Conservation (phyloP, 2,113 vertebrate species). For the Ageneiosus marmoratus region DNA sequence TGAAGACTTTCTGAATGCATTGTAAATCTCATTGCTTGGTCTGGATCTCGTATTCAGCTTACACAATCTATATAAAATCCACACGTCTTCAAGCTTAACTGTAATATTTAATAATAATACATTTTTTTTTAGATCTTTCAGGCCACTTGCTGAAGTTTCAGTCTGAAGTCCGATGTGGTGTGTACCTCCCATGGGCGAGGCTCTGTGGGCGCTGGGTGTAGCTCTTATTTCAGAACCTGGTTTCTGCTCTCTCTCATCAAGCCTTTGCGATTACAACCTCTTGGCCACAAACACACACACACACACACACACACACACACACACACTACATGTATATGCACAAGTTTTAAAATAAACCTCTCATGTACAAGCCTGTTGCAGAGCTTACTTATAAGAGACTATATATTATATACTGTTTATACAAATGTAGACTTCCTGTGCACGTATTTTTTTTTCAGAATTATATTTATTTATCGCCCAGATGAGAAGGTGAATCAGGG, state of each 20-base stretch:
- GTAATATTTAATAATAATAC: neutral
- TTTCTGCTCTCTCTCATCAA: slow-evolving; percentile 43
- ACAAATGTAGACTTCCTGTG: no score
- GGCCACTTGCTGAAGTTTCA: neutral
- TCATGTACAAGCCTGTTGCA: no score
- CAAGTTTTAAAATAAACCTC: neutral
- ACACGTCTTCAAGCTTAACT: neutral
- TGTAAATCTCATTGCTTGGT: neutral
- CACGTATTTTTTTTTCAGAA: no score
- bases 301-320: slow-evolving; percentile 20
- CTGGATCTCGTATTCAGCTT: neutral
- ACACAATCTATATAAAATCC: neutral
- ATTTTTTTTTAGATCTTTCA: neutral
- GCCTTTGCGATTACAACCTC: slow-evolving; percentile 19
- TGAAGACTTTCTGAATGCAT: no score
- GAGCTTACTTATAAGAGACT: no score
- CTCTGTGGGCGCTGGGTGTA: slow-evolving; percentile 37
- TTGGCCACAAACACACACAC: slow-evolving; percentile 7
- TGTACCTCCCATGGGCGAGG: slow-evolving; percentile 26
- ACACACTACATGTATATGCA: neutral
- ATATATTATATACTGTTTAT: no score
- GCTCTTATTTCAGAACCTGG: slow-evolving; percentile 28
- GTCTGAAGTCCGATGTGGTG: neutral
- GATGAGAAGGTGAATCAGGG: no score
- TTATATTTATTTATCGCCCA: no score